Evolutionary conservation across 2,797 vertebrate genomes (phyloP).

Genomic region (Argentina silus): DNA sequence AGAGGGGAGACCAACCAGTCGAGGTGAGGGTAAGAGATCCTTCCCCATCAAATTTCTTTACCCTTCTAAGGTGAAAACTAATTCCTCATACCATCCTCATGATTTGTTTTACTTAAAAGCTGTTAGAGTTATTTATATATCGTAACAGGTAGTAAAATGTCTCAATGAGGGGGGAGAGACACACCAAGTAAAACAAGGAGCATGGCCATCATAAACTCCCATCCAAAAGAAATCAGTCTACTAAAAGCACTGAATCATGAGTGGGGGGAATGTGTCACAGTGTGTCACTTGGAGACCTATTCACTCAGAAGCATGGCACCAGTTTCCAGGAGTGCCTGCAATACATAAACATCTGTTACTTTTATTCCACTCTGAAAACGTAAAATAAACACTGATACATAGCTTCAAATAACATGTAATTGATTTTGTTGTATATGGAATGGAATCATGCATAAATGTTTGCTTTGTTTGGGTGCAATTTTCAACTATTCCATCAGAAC

Average conservation of each 20-base stretch:
- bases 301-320: slow-evolving; percentile 21
- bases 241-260: slow-evolving; percentile 27
- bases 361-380: background rate
- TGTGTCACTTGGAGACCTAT: background rate
- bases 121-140: slow-evolving; percentile 60
- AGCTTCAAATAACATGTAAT: no score
- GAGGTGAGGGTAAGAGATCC: slow-evolving; percentile 46
- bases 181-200: slow-evolving; percentile 59
- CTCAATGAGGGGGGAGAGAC: slow-evolving; percentile 48
- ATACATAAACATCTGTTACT: background rate
- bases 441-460: no score
- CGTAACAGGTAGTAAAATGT: slow-evolving; percentile 62
- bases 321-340: background rate
- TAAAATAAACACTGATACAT: background rate
- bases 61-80: slow-evolving; percentile 52
- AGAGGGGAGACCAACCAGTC: slow-evolving; percentile 18
- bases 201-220: slow-evolving; percentile 44
- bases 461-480: no score
- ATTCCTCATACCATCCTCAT: slow-evolving; percentile 50
- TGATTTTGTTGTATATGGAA: no score
- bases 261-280: slow-evolving; percentile 3
- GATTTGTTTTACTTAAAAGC: slow-evolving; percentile 62
- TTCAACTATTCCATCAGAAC: no score
- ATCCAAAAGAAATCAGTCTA: slow-evolving; percentile 27
- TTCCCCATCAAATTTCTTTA: slow-evolving; percentile 30